Base-by-base conservation (phyloP, 2,113 vertebrate genomes). In the Tiliqua scincoides region DNA sequence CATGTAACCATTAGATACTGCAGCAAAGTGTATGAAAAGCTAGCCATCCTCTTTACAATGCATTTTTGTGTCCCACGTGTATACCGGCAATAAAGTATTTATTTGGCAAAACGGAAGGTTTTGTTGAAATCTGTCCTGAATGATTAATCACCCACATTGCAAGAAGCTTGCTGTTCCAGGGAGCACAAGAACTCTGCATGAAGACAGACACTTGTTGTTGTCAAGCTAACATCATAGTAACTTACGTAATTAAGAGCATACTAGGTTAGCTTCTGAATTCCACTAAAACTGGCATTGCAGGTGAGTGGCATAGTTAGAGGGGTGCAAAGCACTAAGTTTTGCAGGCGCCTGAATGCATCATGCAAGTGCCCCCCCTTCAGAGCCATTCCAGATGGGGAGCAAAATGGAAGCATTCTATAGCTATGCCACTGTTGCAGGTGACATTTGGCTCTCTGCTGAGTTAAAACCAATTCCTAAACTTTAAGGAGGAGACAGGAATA, bases 151-250 rank as follows among this genome's bases (percentile, higher is more conserved):
- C 67, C 67, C 9, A 67, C 8, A 21, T 9, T 83, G 68, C 40
- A 85, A 80, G 87, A 65, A 85, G n/a, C 63, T 82, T 85, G 71
- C 43, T 82, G 0, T 85, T 91, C 76, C 54, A 65, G 59, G 86
- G 23, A 62, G 72, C 76, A 79, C 15, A 23, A 32, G 27, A 18
- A 52, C 6, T 75, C 48, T 63, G 23, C 61, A 63, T 63, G 61
- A 63, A 23, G 21, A 21, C 72, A 48, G 37, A 25, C 9, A 40
- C 25, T 25, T 20, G 20, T 23, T 23, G 37, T 11, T 43, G 40
- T 12, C 37, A 25, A 74, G 40, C 21, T 43, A 74, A 6, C 35
- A 72, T 48, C 40, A 27, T 74, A 43, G 23, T 12, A 8, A 43
- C 23, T 43, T 27, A 74, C 27, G 72, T 25, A 43, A 48, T 74